Evolutionary conservation across 1,140 invertebrate species (phyloP).

Genomic region (Leptinotarsa undecemlineata): DNA sequence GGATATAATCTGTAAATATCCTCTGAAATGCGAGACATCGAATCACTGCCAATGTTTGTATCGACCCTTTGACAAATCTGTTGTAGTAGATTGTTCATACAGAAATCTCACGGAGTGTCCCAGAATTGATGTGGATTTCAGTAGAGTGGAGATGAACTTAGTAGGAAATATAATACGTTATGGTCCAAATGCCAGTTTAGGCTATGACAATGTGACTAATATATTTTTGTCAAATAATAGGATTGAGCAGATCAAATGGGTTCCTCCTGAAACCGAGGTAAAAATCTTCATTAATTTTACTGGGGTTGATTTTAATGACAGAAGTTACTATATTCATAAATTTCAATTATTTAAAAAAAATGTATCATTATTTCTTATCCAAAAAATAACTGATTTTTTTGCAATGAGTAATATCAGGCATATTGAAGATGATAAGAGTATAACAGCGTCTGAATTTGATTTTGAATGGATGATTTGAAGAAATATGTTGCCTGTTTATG

Average conservation of each 20-base stretch:
- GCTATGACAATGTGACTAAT: neutral
- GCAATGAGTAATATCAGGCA: too few species aligned
- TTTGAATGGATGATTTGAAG: too few species aligned
- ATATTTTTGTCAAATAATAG: neutral
- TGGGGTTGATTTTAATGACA: too few species aligned
- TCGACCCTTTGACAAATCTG: neutral
- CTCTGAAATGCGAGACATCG: neutral
- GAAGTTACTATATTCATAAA: too few species aligned
- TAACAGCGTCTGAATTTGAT: too few species aligned
- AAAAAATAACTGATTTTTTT: too few species aligned
- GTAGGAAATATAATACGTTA: neutral
- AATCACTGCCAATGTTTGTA: neutral
- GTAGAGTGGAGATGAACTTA: neutral
- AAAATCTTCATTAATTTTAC: neutral
- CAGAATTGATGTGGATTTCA: neutral
- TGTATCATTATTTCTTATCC: too few species aligned
- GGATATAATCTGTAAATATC: neutral
- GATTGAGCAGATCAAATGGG: neutral
- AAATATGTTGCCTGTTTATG: too few species aligned
- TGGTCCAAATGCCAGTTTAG: neutral
- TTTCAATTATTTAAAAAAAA: too few species aligned
- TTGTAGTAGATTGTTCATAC: neutral
- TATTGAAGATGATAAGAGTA: too few species aligned
- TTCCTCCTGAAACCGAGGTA: neutral
- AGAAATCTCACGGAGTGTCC: constrained; percentile 7